A percentile compares a stretch with the other conserved stretches of the same genome.
Evolutionary conservation across 2,888 invertebrate species (phyloP).

Genomic region (Portevinia maculata): DNA sequence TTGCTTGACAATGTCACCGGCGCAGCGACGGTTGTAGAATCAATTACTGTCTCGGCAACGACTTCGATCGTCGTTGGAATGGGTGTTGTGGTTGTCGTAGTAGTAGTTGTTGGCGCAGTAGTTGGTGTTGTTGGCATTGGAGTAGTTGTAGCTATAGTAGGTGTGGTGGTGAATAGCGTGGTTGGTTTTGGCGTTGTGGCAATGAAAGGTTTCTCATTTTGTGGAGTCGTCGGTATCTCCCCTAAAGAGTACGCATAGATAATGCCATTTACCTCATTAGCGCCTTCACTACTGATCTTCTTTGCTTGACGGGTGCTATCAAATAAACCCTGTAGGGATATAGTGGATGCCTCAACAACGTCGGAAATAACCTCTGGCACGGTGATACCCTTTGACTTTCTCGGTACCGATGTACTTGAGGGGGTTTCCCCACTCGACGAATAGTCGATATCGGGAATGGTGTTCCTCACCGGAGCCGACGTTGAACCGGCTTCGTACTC

Average conservation of each 20-base stretch:
- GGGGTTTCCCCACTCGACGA: slow-evolving; percentile 5
- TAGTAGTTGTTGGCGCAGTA: slow-evolving; percentile 37
- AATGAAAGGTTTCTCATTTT: slow-evolving; percentile 45
- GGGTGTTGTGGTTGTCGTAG: slow-evolving; percentile 60
- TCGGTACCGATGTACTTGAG: slow-evolving; percentile 21
- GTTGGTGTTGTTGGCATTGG: slow-evolving; percentile 22
- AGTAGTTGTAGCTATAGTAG: slow-evolving; percentile 56
- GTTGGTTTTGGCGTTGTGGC: slow-evolving; percentile 73
- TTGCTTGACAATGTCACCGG: slow-evolving; percentile 9
- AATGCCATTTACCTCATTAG: slow-evolving; percentile 75
- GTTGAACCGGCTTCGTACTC: slow-evolving; percentile 57
- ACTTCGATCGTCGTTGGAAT: slow-evolving; percentile 18
- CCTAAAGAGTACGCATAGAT: slow-evolving; percentile 83
- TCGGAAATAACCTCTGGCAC: slow-evolving; percentile 81
- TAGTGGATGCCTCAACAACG: slow-evolving; percentile 86
- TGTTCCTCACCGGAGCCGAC: slow-evolving; percentile 64
- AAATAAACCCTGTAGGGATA: slow-evolving; percentile 87
- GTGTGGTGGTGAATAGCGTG: slow-evolving; percentile 42
- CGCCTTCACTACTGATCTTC: slow-evolving; percentile 48
- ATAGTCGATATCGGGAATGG: slow-evolving; percentile 65
- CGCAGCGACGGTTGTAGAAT: slow-evolving; percentile 30
- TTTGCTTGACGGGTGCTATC: slow-evolving; percentile 83
- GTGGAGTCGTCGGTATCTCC: slow-evolving; percentile 81
- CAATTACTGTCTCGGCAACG: slow-evolving; percentile 4
- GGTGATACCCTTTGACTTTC: slow-evolving; percentile 76